Conservation (phyloP, 2,888 invertebrate species). For the Julus scandinavius region DNA sequence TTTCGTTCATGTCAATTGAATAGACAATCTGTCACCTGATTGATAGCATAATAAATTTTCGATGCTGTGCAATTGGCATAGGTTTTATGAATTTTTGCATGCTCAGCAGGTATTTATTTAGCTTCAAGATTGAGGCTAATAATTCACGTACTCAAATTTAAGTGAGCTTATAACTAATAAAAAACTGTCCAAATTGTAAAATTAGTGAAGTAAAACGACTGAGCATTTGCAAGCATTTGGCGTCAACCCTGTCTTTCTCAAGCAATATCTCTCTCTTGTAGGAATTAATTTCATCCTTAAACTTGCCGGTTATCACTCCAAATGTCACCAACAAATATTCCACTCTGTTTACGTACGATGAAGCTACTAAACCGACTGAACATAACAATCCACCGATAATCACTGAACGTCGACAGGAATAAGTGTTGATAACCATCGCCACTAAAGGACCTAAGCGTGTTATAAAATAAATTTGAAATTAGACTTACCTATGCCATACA, state of each 20-base stretch:
- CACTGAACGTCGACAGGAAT: conserved; percentile 75
- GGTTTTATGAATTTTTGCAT: too few species aligned
- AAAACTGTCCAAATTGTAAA: too few species aligned
- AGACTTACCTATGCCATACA: conserved; percentile 42
- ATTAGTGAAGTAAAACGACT: background rate
- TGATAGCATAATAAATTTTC: too few species aligned
- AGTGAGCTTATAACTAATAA: too few species aligned
- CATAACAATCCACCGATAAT: conserved; percentile 79
- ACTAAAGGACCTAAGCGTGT: conserved; percentile 76
- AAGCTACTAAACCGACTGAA: conserved; percentile 75
- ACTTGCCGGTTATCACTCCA: conserved; percentile 76
- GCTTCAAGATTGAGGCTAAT: too few species aligned
- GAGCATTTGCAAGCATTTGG: background rate
- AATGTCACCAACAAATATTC: conserved; percentile 77
- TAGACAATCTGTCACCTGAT: too few species aligned
- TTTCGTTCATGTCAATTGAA: too few species aligned
- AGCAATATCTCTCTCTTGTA: background rate
- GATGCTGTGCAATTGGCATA: too few species aligned
- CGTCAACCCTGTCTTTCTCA: conserved; percentile 2
- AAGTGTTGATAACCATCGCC: conserved; percentile 76
- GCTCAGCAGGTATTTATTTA: too few species aligned
- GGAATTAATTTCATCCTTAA: background rate
- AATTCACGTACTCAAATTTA: too few species aligned
- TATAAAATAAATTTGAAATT: conserved; percentile 28
- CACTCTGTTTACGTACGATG: conserved; percentile 76